A percentile compares a stretch with the other conserved stretches of the same genome.
These are phyloP conservation scores for Sepiola atlantica DNA, from an alignment of 2,888 invertebrate genomes.

Conservation along the genomic window DNA sequence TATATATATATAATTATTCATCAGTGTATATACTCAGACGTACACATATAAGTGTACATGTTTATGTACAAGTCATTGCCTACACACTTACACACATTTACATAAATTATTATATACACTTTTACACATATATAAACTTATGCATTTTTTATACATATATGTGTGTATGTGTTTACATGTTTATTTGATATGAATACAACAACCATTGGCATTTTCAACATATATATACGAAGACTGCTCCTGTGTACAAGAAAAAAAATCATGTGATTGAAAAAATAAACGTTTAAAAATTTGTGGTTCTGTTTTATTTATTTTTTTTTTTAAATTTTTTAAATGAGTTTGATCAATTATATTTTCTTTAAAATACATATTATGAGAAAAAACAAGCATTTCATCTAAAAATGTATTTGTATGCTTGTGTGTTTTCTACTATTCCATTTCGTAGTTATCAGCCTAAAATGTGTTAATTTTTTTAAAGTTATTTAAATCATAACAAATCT, in stretches of 20 bases:
- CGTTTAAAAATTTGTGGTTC: background rate
- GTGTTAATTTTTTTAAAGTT: too few relatives aligned
- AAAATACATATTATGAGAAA: background rate
- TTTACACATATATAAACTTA: background rate
- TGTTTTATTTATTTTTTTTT: background rate
- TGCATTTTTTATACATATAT: background rate
- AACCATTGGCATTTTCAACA: background rate
- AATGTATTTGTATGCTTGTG: background rate
- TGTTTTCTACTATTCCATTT: background rate
- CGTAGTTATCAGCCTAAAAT: background rate
- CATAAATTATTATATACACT: background rate
- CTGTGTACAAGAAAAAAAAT: background rate
- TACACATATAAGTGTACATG: background rate
- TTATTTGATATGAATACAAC: background rate
- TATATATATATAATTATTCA: background rate
- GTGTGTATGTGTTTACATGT: background rate
- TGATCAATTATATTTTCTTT: conserved; percentile 12
- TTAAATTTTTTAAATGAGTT: background rate
- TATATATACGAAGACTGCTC: background rate
- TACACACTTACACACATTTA: too few relatives aligned
- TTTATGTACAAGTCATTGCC: background rate
- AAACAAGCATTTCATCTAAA: background rate
- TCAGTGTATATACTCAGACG: too few relatives aligned
- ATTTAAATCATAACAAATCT: too few relatives aligned
- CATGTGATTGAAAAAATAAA: background rate